Conservation (phyloP, 2,797 vertebrate genomes). For the Gadopsis bispinosus region DNA sequence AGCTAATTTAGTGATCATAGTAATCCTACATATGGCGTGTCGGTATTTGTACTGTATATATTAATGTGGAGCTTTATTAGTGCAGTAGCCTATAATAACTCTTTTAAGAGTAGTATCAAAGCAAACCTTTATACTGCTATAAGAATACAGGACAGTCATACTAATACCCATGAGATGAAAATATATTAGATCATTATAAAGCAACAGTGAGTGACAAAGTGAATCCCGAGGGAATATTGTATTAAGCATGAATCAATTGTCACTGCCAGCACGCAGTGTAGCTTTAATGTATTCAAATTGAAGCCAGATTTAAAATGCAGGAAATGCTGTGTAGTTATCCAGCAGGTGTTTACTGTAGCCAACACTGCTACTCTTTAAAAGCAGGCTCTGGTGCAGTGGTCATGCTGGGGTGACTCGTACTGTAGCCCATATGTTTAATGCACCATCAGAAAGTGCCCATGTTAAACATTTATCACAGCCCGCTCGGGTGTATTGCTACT, state of each 20-base stretch:
- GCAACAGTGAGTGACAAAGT: constrained; percentile 8
- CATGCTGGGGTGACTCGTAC: constrained; percentile 44
- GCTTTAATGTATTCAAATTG: not conserved
- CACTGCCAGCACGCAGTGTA: not conserved
- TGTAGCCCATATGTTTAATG: constrained; percentile 58
- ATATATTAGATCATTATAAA: constrained; percentile 18
- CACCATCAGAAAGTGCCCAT: constrained; percentile 31
- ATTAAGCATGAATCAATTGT: constrained; percentile 24
- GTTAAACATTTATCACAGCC: constrained; percentile 67
- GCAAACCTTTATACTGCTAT: not conserved
- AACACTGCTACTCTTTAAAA: constrained; percentile 11
- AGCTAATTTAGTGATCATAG: not conserved
- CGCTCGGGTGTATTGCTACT: constrained; percentile 9
- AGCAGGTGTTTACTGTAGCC: constrained; percentile 21
- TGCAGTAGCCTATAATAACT: not conserved
- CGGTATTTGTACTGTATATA: not conserved
- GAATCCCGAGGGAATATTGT: not conserved
- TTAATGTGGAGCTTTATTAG: not conserved
- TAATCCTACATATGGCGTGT: not conserved
- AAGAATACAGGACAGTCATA: not conserved
- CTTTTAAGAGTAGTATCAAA: not conserved
- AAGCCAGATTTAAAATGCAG: constrained; percentile 21
- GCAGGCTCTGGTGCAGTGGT: constrained; percentile 39
- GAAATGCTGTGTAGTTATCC: not conserved
- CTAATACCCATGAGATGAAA: not conserved